Evolutionary conservation across 2,797 vertebrate species (phyloP), one percentile per base, ranked within the genome.

Genomic region (Hippopotamyrus pictus): DNA sequence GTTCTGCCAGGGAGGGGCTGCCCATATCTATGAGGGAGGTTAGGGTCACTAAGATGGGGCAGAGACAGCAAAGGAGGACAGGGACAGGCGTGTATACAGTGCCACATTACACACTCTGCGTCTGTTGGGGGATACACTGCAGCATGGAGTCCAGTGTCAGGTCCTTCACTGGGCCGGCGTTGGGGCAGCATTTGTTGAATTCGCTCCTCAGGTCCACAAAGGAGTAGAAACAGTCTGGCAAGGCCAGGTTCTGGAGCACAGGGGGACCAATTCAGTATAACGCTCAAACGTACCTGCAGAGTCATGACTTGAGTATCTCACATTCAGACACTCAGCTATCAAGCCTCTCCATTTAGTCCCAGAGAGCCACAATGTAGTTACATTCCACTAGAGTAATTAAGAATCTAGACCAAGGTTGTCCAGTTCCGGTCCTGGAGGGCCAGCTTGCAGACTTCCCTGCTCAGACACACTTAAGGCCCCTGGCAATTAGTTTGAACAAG

Each of bases 181-280:
- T 96, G 33, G 97, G 96, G 90, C 97, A 98, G 91, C 97, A 97
- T 92, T 95, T 93, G 57, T 97, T 95, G 94, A 99, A 98, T 92
- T 99, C 98, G 93, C 97, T 99, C 92, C 94, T 97, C 90, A 98
- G 92, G 90, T 99, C 98, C 91, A 97, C 96, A 93, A 99, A 99
- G 25, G 98, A 97, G 93, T 97, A 98, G 96, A 99, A 99, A 93
- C 96, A 97, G 91, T 98, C 98, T 3, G 97, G 97, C 57, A 99
- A 96, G 83, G 97, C 94, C 84, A 98, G 94, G 93, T 99, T 99
- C 98, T 99, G 85, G 88, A 89, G 86, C 69, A 93, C 54, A 90
- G 73, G 92, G 53, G 88, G 53, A 76, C 82, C 53, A 25, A 53
- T 6, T 33, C 33, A 44, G 37, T 17, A 79, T 79, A 44, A n/a